A percentile compares a stretch with the other conserved stretches of the same genome.
phyloP scores from a whole-genome alignment of 1,140 invertebrate species.

The Caenorhabditis latens region DNA sequence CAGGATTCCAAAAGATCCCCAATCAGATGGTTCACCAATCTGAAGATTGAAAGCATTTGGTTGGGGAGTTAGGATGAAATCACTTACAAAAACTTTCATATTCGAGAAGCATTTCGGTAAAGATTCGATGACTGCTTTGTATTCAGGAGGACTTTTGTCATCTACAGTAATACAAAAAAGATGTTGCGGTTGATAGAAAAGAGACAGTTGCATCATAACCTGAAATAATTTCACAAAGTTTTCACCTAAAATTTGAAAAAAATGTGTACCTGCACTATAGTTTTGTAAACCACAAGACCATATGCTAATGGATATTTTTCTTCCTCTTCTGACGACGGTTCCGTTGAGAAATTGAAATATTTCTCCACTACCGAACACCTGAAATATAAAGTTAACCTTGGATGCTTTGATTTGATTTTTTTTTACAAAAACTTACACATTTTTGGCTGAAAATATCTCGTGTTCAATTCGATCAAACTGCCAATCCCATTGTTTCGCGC shows the following conservation, averaged over 20 bases:
- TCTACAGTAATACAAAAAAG: conserved; percentile 73
- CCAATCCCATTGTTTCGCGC: conserved; percentile 16
- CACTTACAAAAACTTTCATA: conserved; percentile 71
- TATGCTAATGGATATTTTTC: conserved; percentile 65
- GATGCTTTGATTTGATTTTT: no score
- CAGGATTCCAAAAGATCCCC: conserved; percentile 66
- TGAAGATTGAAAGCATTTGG: conserved; percentile 18
- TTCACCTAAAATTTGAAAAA: no score
- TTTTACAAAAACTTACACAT: conserved; percentile 1
- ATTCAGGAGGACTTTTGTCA: conserved; percentile 62
- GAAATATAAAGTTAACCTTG: neutral
- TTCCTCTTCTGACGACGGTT: conserved; percentile 63
- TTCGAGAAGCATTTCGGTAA: conserved; percentile 71
- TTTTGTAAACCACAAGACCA: conserved; percentile 66
- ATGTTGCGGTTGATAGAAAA: conserved; percentile 75
- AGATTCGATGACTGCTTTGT: conserved; percentile 67
- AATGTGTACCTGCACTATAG: conserved; percentile 64
- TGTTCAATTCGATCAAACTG: conserved; percentile 13
- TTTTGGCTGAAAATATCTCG: neutral
- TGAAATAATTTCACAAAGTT: conserved; percentile 24
- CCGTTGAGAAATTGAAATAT: conserved; percentile 48
- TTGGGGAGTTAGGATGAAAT: neutral
- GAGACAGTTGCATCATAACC: conserved; percentile 65
- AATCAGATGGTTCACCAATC: conserved; percentile 65
- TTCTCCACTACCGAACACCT: conserved; percentile 55